A percentile compares a stretch with the other conserved stretches of the same genome.
phyloP scores from a whole-genome alignment of 2,888 invertebrate genomes.

The Dastarcus helophoroides region DNA sequence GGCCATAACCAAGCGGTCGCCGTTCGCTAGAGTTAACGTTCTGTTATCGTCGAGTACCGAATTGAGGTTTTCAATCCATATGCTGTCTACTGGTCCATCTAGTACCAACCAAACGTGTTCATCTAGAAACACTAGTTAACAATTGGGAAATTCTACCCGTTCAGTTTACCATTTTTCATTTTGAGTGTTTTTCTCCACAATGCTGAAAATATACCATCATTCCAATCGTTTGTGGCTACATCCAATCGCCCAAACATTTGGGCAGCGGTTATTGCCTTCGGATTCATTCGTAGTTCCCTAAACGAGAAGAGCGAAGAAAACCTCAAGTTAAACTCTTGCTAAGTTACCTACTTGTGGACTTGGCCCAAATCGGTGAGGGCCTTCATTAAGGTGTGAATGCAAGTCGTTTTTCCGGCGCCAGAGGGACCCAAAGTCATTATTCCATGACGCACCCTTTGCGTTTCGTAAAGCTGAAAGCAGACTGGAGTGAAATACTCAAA shows the following conservation, averaged over 20 bases:
- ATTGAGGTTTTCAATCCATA: slow-evolving; percentile 97
- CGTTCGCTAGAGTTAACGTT: slow-evolving; percentile 88
- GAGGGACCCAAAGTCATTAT: slow-evolving; percentile 94
- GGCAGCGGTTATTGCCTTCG: slow-evolving; percentile 92
- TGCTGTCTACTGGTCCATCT: slow-evolving; percentile 94
- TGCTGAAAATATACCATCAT: slow-evolving; percentile 94
- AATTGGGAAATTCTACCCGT: background rate
- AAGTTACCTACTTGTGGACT: slow-evolving; percentile 54
- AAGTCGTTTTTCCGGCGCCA: slow-evolving; percentile 90
- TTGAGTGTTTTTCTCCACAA: slow-evolving; percentile 91
- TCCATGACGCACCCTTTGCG: slow-evolving; percentile 88
- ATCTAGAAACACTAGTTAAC: slow-evolving; percentile 28
- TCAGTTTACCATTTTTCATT: slow-evolving; percentile 54
- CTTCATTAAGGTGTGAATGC: slow-evolving; percentile 83
- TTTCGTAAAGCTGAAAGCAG: slow-evolving; percentile 69
- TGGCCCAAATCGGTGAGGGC: slow-evolving; percentile 77
- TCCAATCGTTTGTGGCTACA: slow-evolving; percentile 98
- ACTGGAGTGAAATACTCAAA: background rate
- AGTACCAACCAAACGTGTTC: slow-evolving; percentile 90
- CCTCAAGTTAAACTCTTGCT: too few species aligned
- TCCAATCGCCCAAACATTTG: slow-evolving; percentile 97
- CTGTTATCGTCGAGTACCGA: slow-evolving; percentile 95
- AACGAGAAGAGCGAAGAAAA: slow-evolving; percentile 4
- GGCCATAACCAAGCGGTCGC: slow-evolving; percentile 90
- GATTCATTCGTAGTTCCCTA: slow-evolving; percentile 95